These are phyloP conservation scores for Myiozetetes cayanensis DNA, from an alignment of 2,113 vertebrate genomes.

Conservation along the genomic window DNA sequence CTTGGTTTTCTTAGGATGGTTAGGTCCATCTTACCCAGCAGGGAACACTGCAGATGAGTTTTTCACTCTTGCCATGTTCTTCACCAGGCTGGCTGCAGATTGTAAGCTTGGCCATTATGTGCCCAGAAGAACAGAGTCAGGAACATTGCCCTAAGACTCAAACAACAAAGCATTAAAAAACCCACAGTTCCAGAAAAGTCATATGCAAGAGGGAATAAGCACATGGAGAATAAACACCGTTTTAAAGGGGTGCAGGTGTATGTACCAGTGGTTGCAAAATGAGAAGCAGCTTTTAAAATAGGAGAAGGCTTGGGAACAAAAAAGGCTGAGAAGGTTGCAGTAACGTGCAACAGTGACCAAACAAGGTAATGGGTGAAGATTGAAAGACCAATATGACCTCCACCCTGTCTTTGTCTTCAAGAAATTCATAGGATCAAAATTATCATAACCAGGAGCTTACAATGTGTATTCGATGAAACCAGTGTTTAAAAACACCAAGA, in stretches of 20 bases:
- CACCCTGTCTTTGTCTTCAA: background rate
- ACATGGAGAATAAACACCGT: background rate
- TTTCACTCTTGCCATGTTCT: background rate
- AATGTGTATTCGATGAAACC: background rate
- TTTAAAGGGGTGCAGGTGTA: background rate
- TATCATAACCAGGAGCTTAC: background rate
- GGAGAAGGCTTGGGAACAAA: background rate
- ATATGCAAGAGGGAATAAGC: background rate
- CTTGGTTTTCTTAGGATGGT: background rate
- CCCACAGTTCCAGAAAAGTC: background rate
- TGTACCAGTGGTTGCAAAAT: background rate
- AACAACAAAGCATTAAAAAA: background rate
- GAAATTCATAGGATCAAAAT: background rate
- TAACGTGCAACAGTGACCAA: background rate
- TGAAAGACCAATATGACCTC: background rate
- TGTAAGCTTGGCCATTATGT: background rate
- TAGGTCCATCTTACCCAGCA: background rate
- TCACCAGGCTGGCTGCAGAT: background rate
- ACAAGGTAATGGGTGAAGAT: background rate
- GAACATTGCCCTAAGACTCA: background rate
- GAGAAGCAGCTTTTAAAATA: background rate
- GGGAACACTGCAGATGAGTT: background rate
- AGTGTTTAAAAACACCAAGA: background rate
- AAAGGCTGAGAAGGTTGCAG: background rate
- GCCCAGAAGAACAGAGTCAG: background rate